Evolutionary conservation across 2,888 invertebrate species (phyloP).

Genomic region (Epinotia brunnichana): DNA sequence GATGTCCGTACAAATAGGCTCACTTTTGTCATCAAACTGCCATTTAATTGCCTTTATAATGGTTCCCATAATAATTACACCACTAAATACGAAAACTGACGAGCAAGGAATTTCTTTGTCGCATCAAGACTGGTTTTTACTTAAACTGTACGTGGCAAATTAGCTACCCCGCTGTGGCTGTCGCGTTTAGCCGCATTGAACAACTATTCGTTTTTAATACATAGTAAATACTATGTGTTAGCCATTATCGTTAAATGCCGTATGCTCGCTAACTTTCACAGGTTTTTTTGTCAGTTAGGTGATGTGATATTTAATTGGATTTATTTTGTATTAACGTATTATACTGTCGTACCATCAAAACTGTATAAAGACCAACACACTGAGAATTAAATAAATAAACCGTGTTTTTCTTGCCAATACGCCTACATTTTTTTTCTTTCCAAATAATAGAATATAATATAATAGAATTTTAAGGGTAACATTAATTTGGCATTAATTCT

Average conservation of each 20-base stretch:
- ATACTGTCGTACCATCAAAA: too few species aligned
- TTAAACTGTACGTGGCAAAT: conserved; percentile 16
- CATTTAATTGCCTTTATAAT: conserved; percentile 25
- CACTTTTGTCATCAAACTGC: conserved; percentile 9
- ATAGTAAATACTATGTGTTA: background rate
- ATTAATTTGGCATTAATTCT: too few species aligned
- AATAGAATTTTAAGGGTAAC: too few species aligned
- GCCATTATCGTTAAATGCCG: background rate
- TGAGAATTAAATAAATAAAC: too few species aligned
- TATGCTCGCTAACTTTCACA: background rate
- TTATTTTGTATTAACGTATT: too few species aligned
- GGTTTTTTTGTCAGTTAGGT: background rate
- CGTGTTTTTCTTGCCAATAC: too few species aligned
- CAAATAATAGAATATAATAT: too few species aligned
- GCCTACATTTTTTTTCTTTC: too few species aligned
- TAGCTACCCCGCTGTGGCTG: conserved; percentile 14
- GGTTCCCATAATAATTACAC: conserved; percentile 23
- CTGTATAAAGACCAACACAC: too few species aligned
- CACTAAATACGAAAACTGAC: conserved; percentile 33
- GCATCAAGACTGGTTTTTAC: conserved; percentile 20
- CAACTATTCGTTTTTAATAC: conserved; percentile 10
- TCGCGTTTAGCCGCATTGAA: background rate
- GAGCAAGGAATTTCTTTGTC: conserved; percentile 21
- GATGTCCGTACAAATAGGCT: conserved; percentile 8
- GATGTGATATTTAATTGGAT: background rate